Evolutionary conservation across 2,888 invertebrate species (phyloP).

Genomic region (Drosophila borealis): DNA sequence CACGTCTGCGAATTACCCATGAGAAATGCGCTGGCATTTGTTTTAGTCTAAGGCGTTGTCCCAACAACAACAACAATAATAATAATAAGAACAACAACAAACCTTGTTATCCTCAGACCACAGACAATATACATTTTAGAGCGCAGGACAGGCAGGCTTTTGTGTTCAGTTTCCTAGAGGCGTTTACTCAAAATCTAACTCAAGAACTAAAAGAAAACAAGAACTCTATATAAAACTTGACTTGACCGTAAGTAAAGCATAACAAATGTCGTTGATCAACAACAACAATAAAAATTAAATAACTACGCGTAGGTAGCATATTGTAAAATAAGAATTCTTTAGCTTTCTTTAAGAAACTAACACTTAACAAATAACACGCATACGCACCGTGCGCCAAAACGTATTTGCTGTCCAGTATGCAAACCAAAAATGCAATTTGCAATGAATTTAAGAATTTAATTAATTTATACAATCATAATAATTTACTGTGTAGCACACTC

Average conservation of each 20-base stretch:
- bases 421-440: slow-evolving; percentile 8
- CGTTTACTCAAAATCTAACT: slow-evolving; percentile 11
- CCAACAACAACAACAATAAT: slow-evolving; percentile 4
- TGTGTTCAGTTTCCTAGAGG: slow-evolving; percentile 48
- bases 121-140: slow-evolving; percentile 54
- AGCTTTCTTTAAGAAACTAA: slow-evolving; percentile 37
- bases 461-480: slow-evolving; percentile 11
- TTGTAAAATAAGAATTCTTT: slow-evolving; percentile 48
- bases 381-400: slow-evolving; percentile 68
- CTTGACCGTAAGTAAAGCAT: slow-evolving; percentile 66
- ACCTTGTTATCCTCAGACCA: slow-evolving; percentile 35
- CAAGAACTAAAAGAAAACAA: slow-evolving; percentile 22
- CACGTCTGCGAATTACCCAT: slow-evolving; percentile 15
- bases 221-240: slow-evolving; percentile 35
- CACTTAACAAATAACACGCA: slow-evolving; percentile 53
- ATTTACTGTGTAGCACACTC: slow-evolving; percentile 50
- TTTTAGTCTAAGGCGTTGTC: slow-evolving; percentile 55
- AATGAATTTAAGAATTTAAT: slow-evolving; percentile 5
- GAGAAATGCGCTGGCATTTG: slow-evolving; percentile 44
- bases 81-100: slow-evolving; percentile 5
- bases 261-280: slow-evolving; percentile 47
- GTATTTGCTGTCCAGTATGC: slow-evolving; percentile 35
- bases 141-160: slow-evolving; percentile 67
- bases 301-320: slow-evolving; percentile 33
- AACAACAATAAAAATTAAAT: slow-evolving; percentile 23